Percentiles rank a stretch among this genome's conserved stretches.
These are phyloP conservation scores for Spodoptera littoralis DNA, from an alignment of 2,888 invertebrate species.

Conservation along the genomic window DNA sequence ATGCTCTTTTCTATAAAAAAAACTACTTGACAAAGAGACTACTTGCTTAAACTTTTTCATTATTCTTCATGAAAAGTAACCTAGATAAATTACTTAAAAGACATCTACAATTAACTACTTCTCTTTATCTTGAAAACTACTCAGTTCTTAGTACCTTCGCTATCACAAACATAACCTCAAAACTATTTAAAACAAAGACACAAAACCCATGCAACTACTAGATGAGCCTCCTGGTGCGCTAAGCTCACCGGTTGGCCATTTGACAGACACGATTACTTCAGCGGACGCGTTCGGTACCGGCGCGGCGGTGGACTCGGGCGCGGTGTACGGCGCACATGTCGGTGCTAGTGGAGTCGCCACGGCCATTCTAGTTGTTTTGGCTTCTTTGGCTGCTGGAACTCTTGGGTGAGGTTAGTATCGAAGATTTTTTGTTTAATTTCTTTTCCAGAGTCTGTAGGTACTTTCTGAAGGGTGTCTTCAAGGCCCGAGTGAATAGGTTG, in stretches of 20 bases:
- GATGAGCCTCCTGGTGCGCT: constrained; percentile 68
- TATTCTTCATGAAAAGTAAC: too few relatives aligned
- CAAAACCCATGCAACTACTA: constrained; percentile 62
- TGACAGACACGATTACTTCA: constrained; percentile 81
- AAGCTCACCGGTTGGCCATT: constrained; percentile 68
- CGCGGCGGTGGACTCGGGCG: constrained; percentile 56
- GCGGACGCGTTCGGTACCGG: constrained; percentile 79
- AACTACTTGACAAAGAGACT: too few relatives aligned
- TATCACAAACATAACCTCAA: too few relatives aligned
- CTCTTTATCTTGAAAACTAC: too few relatives aligned
- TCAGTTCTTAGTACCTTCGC: too few relatives aligned
- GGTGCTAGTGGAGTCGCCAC: constrained; percentile 91
- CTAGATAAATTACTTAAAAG: too few relatives aligned
- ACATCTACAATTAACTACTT: too few relatives aligned
- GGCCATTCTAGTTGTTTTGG: constrained; percentile 89
- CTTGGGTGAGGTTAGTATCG: constrained; percentile 92
- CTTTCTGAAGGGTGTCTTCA: too few relatives aligned
- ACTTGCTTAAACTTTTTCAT: too few relatives aligned
- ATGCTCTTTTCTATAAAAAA: too few relatives aligned
- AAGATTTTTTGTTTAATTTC: constrained; percentile 1
- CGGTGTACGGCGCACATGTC: constrained; percentile 73
- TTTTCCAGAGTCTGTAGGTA: too few relatives aligned
- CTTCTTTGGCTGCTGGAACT: constrained; percentile 91
- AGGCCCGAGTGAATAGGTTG: too few relatives aligned
- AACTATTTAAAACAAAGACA: constrained; percentile 25